These are phyloP conservation scores for Lingula anatina DNA, from an alignment of 2,888 invertebrate genomes.

Conservation along the genomic window DNA sequence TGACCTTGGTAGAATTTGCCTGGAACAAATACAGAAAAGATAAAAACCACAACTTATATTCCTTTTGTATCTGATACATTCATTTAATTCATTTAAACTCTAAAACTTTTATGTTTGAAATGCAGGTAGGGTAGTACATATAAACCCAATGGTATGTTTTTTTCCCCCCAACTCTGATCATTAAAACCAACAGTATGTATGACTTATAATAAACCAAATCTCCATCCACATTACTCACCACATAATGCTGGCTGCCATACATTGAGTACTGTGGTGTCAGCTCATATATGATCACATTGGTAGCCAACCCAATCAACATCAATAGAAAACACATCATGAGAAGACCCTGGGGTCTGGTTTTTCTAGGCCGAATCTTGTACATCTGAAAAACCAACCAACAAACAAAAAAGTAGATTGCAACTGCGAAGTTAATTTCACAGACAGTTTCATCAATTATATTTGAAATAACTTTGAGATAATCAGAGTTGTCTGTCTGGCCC, in stretches of 20 bases:
- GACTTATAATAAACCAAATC: neutral
- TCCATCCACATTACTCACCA: constrained; percentile 10
- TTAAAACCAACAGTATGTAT: no score
- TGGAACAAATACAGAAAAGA: neutral
- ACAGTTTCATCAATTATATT: no score
- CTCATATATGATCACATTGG: constrained; percentile 52
- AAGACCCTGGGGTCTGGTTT: constrained; percentile 51
- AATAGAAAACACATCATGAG: constrained; percentile 50
- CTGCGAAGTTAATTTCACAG: no score
- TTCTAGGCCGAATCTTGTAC: constrained; percentile 47
- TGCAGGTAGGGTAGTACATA: no score
- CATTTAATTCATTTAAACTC: no score
- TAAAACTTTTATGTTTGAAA: no score
- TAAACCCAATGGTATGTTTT: no score
- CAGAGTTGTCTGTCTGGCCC: no score
- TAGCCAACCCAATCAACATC: constrained; percentile 50
- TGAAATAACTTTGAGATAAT: no score
- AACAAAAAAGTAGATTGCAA: constrained; percentile 1
- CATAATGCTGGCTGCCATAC: constrained; percentile 52
- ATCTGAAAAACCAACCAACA: constrained; percentile 36
- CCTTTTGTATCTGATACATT: no score
- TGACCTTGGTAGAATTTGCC: neutral
- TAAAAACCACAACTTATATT: neutral
- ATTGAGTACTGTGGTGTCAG: constrained; percentile 53
- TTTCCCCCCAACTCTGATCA: no score